Evolutionary conservation across 2,797 vertebrate genomes (phyloP).

Genomic region (Schizothorax lantsangensis): DNA sequence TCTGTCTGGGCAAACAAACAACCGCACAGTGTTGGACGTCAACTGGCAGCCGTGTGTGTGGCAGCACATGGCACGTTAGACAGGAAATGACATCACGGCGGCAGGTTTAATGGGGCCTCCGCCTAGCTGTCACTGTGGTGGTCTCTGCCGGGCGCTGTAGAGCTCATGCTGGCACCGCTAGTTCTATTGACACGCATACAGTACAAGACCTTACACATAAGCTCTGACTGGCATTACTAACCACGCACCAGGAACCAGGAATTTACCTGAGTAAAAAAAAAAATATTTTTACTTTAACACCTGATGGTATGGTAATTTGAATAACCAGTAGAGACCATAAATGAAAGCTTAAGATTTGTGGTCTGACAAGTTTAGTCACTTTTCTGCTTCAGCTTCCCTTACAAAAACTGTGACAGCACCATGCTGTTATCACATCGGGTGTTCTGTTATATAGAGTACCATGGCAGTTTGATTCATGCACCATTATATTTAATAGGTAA

Average conservation of each 20-base stretch:
- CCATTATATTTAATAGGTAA: not conserved
- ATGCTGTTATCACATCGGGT: not conserved
- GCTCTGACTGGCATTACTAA: constrained; percentile 1
- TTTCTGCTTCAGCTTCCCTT: not conserved
- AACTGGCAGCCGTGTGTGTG: constrained; percentile 38
- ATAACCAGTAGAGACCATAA: not conserved
- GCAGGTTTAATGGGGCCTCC: constrained; percentile 44
- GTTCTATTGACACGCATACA: constrained; percentile 24
- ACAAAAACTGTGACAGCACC: not conserved
- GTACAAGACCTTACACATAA: not conserved
- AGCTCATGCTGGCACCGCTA: constrained; percentile 41
- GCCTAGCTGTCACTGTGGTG: constrained; percentile 33
- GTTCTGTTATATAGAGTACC: not conserved
- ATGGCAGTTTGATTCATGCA: not conserved
- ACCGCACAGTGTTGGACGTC: not conserved
- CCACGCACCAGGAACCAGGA: not conserved
- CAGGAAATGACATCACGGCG: constrained; percentile 48
- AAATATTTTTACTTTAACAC: not conserved
- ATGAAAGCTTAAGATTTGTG: not conserved
- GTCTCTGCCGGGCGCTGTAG: constrained; percentile 41
- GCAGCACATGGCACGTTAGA: constrained; percentile 36
- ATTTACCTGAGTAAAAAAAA: not conserved
- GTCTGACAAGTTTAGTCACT: constrained; percentile 17
- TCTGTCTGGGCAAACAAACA: constrained; percentile 50
- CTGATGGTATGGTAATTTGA: not conserved